Evolutionary conservation across 2,888 invertebrate species (phyloP).

Genomic region (Drosophila suboccidentalis): DNA sequence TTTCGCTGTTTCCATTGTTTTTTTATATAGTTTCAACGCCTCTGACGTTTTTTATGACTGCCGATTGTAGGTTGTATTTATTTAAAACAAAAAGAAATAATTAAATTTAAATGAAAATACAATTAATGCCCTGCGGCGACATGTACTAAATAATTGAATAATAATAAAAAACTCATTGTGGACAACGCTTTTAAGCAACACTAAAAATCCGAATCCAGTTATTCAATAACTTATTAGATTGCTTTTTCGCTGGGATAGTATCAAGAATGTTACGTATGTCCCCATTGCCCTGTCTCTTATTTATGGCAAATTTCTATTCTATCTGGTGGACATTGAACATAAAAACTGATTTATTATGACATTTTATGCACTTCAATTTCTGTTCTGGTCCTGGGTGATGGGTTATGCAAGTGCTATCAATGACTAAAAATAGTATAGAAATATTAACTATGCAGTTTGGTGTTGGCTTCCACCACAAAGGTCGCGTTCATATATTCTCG

Average conservation of each 20-base stretch:
- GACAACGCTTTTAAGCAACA: not conserved
- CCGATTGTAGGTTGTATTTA: not conserved
- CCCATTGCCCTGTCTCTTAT: constrained; percentile 11
- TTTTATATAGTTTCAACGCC: not conserved
- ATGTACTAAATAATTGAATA: not conserved
- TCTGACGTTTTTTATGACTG: not conserved
- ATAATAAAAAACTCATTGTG: not conserved
- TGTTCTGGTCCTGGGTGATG: not conserved
- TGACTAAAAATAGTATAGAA: constrained; percentile 24
- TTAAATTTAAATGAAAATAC: not conserved
- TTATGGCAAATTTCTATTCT: constrained; percentile 33
- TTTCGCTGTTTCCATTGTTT: not conserved
- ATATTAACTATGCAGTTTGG: constrained; percentile 34
- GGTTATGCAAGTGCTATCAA: constrained; percentile 27
- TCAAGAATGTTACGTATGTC: constrained; percentile 6
- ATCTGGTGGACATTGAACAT: constrained; percentile 23
- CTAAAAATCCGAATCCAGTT: not conserved
- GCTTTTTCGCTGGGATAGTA: not conserved
- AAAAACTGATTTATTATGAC: constrained; percentile 56
- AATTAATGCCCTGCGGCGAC: not conserved
- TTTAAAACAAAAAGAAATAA: not conserved
- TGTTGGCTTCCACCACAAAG: not conserved
- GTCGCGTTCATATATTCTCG: constrained; percentile 9
- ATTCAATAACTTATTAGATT: constrained; percentile 5
- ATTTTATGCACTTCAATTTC: constrained; percentile 39